These are phyloP conservation scores for Exephanes ischioxanthus DNA, from an alignment of 2,888 invertebrate species.

Conservation along the genomic window DNA sequence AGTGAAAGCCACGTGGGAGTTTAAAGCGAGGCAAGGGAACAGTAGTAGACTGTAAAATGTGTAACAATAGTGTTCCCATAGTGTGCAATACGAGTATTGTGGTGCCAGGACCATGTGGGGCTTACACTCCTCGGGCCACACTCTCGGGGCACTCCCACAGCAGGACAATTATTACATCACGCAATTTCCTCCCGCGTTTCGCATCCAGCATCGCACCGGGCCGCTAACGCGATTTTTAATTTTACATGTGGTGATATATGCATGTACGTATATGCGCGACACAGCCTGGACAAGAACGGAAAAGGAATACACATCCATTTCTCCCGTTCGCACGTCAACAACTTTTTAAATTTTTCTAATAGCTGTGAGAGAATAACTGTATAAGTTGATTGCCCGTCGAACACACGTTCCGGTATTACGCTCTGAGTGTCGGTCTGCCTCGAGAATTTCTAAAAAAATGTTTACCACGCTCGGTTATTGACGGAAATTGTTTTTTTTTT, in stretches of 20 bases:
- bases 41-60: constrained; percentile 84
- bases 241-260: constrained; percentile 35
- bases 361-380: constrained; percentile 32
- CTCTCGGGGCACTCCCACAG: constrained; percentile 82
- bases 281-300: constrained; percentile 46
- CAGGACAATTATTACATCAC: constrained; percentile 84
- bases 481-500: background rate
- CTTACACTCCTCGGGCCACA: constrained; percentile 46
- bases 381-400: constrained; percentile 19
- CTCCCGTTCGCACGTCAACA: constrained; percentile 55
- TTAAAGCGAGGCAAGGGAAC: constrained; percentile 71
- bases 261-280: constrained; percentile 33
- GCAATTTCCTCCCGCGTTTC: constrained; percentile 83
- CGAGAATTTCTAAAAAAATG: background rate
- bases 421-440: background rate
- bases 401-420: constrained; percentile 6
- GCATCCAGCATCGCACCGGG: constrained; percentile 68
- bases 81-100: constrained; percentile 82
- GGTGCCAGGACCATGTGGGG: constrained; percentile 47
- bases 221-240: constrained; percentile 41
- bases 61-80: constrained; percentile 84
- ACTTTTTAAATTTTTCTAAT: constrained; percentile 41
- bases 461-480: background rate
- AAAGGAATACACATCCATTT: constrained; percentile 41
- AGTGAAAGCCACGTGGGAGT: constrained; percentile 85